Percentiles rank a stretch among this genome's conserved stretches.
These are phyloP conservation scores for Cerceris ruficornis DNA, from an alignment of 2,888 invertebrate genomes.

Conservation along the genomic window DNA sequence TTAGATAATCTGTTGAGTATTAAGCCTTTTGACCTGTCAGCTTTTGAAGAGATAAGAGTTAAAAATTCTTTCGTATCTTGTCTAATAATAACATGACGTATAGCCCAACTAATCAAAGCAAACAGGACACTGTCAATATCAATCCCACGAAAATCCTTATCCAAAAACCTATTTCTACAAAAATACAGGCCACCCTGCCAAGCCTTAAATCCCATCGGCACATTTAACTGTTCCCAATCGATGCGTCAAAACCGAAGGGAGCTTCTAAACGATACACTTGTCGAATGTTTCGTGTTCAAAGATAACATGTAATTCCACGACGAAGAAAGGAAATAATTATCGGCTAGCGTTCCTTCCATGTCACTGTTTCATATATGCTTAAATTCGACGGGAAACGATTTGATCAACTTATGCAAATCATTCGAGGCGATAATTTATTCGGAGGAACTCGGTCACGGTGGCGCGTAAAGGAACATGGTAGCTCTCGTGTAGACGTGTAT, in stretches of 20 bases:
- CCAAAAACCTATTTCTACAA: too few relatives aligned
- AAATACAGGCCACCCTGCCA: too few relatives aligned
- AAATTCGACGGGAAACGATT: slow-evolving; percentile 58
- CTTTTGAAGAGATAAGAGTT: too few relatives aligned
- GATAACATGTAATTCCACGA: slow-evolving; percentile 12
- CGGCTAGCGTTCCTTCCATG: not conserved
- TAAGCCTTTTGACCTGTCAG: too few relatives aligned
- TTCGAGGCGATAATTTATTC: slow-evolving; percentile 66
- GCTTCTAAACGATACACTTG: slow-evolving; percentile 47
- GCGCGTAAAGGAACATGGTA: slow-evolving; percentile 66
- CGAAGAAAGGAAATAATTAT: slow-evolving; percentile 32
- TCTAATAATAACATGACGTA: too few relatives aligned
- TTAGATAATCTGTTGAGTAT: too few relatives aligned
- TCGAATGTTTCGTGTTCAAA: slow-evolving; percentile 41
- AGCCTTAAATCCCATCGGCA: too few relatives aligned
- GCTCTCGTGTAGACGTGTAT: slow-evolving; percentile 59
- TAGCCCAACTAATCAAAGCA: too few relatives aligned
- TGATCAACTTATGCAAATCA: slow-evolving; percentile 65
- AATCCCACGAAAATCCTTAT: too few relatives aligned
- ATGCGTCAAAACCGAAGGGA: not conserved
- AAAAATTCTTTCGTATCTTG: too few relatives aligned
- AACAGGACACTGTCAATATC: too few relatives aligned
- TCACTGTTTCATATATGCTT: not conserved
- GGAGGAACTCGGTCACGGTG: slow-evolving; percentile 65
- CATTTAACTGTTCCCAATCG: too few relatives aligned